Conservation (phyloP, 2,797 vertebrate genomes). For the Rhinoraja longicauda region DNA sequence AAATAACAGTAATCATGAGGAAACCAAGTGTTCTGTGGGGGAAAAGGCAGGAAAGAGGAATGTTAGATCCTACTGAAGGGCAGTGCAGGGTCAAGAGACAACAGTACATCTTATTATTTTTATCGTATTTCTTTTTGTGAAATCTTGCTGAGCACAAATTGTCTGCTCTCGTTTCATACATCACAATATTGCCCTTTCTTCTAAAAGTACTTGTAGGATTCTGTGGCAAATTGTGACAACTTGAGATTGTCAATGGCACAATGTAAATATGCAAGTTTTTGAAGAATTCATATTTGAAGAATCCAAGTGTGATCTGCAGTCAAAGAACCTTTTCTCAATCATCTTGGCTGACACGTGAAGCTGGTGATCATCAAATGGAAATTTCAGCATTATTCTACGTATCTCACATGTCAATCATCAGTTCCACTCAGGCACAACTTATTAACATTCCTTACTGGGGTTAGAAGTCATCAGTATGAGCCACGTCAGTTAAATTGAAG, state of each 20-base stretch:
- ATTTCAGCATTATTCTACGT: background rate
- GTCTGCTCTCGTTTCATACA: background rate
- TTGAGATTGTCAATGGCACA: background rate
- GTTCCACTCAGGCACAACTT: background rate
- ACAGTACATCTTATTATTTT: background rate
- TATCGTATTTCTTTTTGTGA: background rate
- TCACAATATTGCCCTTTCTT: background rate
- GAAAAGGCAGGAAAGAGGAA: too few species aligned
- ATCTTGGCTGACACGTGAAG: background rate
- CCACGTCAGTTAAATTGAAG: background rate
- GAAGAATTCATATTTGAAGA: background rate
- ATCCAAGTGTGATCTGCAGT: background rate
- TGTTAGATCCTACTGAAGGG: too few species aligned
- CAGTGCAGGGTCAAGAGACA: background rate
- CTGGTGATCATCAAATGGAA: background rate
- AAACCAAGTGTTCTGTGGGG: too few species aligned
- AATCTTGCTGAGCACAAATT: background rate
- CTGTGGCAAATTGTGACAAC: background rate
- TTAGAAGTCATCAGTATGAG: background rate
- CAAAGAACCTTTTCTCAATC: background rate
- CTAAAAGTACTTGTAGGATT: background rate
- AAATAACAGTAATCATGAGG: background rate
- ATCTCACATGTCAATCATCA: background rate
- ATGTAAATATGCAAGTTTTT: background rate
- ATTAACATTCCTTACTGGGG: background rate